Evolutionary conservation across 2,797 vertebrate species (phyloP).

Genomic region (Poliocrania exsul): DNA sequence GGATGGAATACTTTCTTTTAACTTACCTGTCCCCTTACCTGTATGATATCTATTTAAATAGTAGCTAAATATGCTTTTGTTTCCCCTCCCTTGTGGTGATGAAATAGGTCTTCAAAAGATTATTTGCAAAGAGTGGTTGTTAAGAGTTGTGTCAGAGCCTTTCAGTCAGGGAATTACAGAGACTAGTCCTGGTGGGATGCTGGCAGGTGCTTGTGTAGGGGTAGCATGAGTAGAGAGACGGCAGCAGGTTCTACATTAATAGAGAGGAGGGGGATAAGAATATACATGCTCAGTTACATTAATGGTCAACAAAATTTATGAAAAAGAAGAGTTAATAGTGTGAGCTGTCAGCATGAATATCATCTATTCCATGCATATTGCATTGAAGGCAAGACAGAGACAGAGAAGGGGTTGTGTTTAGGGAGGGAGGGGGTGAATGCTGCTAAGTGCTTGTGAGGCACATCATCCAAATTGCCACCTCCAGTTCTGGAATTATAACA

Average conservation of each 20-base stretch:
- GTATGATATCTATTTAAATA: not conserved
- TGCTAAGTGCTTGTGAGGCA: not conserved
- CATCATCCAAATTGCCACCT: not conserved
- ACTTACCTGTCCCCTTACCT: not conserved
- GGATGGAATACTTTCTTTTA: not conserved
- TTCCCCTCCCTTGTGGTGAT: not conserved
- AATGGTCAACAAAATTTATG: fast-evolving
- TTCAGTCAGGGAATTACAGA: not conserved
- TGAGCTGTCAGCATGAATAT: not conserved
- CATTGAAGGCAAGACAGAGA: not conserved
- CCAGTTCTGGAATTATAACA: not conserved
- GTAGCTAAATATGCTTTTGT: not conserved
- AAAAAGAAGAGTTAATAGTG: not conserved
- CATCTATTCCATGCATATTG: not conserved
- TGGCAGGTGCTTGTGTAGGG: not conserved
- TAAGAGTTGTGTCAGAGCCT: not conserved
- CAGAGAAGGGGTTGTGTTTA: not conserved
- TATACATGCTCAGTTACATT: not conserved
- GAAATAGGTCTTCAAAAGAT: not conserved
- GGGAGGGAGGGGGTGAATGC: not conserved
- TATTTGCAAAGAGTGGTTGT: not conserved
- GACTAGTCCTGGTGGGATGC: not conserved
- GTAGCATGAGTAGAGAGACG: not conserved
- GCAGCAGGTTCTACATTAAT: not conserved
- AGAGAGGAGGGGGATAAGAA: not conserved